A percentile compares a stretch with the other conserved stretches of the same genome.
Evolutionary conservation across 2,888 invertebrate species (phyloP).

Genomic region (Liodrosophila aerea): DNA sequence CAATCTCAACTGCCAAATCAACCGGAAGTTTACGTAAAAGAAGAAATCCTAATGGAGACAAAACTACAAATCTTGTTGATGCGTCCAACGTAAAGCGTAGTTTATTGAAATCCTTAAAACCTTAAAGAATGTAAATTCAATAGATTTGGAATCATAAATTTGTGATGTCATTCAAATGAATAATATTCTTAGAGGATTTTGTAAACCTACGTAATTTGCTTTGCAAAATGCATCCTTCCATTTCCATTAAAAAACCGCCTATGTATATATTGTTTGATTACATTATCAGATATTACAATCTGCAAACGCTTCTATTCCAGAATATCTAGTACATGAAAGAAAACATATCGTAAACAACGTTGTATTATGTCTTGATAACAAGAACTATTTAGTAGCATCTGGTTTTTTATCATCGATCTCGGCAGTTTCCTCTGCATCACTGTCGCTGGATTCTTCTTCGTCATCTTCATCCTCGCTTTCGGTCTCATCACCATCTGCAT

Average conservation of each 20-base stretch:
- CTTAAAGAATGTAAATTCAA: too few species aligned
- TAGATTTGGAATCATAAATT: conserved; percentile 48
- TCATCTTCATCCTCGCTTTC: conserved; percentile 69
- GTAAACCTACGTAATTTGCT: too few species aligned
- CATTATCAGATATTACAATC: too few species aligned
- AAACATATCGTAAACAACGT: too few species aligned
- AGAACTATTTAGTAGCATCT: conserved; percentile 44
- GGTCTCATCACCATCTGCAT: conserved; percentile 63
- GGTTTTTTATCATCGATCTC: conserved; percentile 44
- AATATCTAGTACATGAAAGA: too few species aligned
- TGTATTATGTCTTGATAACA: conserved; percentile 2
- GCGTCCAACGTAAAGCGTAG: conserved; percentile 77
- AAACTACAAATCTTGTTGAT: conserved; percentile 18
- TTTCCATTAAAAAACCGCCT: too few species aligned
- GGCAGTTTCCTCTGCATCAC: conserved; percentile 62
- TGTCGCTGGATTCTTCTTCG: conserved; percentile 55
- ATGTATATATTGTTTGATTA: too few species aligned
- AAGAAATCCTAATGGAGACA: conserved; percentile 38
- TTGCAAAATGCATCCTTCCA: too few species aligned
- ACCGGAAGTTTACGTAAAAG: conserved; percentile 69
- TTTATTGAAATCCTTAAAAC: conserved; percentile 64
- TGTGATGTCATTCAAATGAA: conserved; percentile 41
- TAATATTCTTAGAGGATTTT: too few species aligned
- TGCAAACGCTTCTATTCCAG: too few species aligned
- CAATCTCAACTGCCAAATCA: conserved; percentile 32